Evolutionary conservation across 2,797 vertebrate species (phyloP), one percentile per base, ranked within the genome.

Genomic region (Streptopelia turtur): DNA sequence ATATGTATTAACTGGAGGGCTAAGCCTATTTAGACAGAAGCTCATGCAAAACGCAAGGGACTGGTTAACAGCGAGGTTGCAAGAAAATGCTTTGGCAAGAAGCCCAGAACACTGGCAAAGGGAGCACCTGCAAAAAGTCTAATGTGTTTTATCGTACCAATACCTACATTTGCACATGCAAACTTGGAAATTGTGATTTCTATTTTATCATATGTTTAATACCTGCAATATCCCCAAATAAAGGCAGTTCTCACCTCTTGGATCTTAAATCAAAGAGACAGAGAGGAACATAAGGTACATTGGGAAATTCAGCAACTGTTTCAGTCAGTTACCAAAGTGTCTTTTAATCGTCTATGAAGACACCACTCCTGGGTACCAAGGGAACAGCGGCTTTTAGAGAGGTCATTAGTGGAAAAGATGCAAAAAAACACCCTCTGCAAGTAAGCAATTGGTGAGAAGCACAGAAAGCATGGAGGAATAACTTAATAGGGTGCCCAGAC

Each of bases 21-120:
- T 96, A 97, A 95, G 95, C 95, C 94, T 96, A 93, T 94, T 96
- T 94, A 95, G 75, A 64, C 52, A 92, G 93, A 94, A 84, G 90
- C 93, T 92, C 88, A 89, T 71, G 88, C 75, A 95, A 95, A 97
- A 90, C 1, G 16, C 88, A 82, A 90, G 80, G 65, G 90, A 92
- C 81, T 89, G 91, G 94, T 96, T 95, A 96, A 94, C 56, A 89
- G 90, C 0, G 71, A 96, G 41, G 86, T 90, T 89, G 70, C 90
- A 77, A 89, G 68, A 84, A 96, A 96, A 93, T 37, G 61, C 84
- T 81, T 83, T 97, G 95, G 95, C 95, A 91, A 83, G 72, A 76
- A 86, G 94, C 95, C 96, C 94, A 95, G 95, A 93, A 71, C 17
- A 4, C 61, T 27, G 43, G 94, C 83, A 93, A 92, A 95, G 89